Evolutionary conservation across 92 coral and sea anemone species (phyloP), one percentile per base, ranked within the genome.

Genomic region (Hydrozoanthus gracilis): DNA sequence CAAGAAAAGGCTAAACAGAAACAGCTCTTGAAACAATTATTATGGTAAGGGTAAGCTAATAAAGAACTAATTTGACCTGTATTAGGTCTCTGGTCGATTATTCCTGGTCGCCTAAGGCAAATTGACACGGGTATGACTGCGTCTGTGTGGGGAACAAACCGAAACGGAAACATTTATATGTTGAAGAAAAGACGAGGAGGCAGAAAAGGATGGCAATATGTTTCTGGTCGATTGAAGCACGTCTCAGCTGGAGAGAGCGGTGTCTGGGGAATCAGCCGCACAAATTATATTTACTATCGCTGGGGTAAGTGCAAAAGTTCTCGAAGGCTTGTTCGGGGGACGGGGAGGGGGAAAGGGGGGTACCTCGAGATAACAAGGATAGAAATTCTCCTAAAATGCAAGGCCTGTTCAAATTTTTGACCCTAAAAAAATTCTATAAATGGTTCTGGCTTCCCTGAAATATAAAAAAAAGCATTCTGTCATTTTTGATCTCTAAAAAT

Each of bases 81-180:
- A 62, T 62, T 62, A 27, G 39, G 39, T 66, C n/a, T 5, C n/a
- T 4, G 5, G 18, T 17, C 44, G 16, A 8, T 66, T 10, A 18
- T 7, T 17, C 17, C 71, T 12, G 15, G 2, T 5, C 48, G 16
- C 4, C 3, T 16, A 79, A 73, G 84, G 17, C 84, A 79, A 50
- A 62, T 86, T 11, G 89, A 86, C 66, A 76, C 89, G 76, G 89
- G 89, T 14, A 62, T 62, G 50, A 47, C 83, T 3, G 72, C 75
- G 3, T 65, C 52, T 11, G 76, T 86, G 7, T 62, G 75, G 83
- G 89, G 75, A 44, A 66, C 50, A 16, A 61, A 76, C 55, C 56
- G 83, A 5, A 65, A 51, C 5, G 71, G 88, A 11, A 8, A 60
- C 8, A 86, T 86, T 50, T 86, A 75, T 70, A 86, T 75, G 49